Conservation (phyloP, 2,888 invertebrate genomes). For the Diaperis boleti region DNA sequence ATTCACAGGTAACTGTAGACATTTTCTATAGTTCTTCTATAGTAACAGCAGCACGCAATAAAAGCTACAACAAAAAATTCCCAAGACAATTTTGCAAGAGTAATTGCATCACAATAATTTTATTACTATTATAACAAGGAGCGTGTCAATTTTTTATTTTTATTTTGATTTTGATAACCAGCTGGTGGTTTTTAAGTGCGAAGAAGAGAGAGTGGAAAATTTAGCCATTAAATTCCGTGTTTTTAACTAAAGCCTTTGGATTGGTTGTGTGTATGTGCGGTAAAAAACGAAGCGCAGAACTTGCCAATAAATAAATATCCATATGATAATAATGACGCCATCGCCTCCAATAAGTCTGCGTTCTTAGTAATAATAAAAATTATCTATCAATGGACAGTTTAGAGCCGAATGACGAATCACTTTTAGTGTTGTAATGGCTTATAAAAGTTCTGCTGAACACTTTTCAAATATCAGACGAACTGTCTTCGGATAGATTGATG, state of each 20-base stretch:
- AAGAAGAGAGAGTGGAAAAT: background rate
- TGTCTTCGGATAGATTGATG: constrained; percentile 44
- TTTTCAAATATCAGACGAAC: constrained; percentile 40
- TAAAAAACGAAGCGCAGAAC: constrained; percentile 14
- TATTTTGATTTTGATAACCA: background rate
- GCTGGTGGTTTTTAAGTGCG: background rate
- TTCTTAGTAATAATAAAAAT: constrained; percentile 36
- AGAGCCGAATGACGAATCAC: constrained; percentile 24
- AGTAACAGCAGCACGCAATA: too few species aligned
- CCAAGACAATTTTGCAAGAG: background rate
- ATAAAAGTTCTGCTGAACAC: constrained; percentile 31
- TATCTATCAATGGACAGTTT: constrained; percentile 38
- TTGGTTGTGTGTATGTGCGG: too few species aligned
- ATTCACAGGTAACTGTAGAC: too few species aligned
- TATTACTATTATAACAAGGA: background rate
- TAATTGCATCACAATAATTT: background rate
- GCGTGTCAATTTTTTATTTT: background rate
- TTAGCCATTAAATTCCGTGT: background rate
- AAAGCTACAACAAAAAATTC: too few species aligned
- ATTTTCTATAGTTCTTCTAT: too few species aligned
- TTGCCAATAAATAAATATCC: constrained; percentile 17
- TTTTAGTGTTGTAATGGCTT: constrained; percentile 24
- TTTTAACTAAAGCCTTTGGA: too few species aligned
- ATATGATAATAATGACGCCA: constrained; percentile 36
- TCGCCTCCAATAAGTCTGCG: constrained; percentile 40